Percentiles rank a stretch among this genome's conserved stretches.
phyloP scores from a whole-genome alignment of 2,797 vertebrate genomes.

The Buphagus erythrorhynchus region DNA sequence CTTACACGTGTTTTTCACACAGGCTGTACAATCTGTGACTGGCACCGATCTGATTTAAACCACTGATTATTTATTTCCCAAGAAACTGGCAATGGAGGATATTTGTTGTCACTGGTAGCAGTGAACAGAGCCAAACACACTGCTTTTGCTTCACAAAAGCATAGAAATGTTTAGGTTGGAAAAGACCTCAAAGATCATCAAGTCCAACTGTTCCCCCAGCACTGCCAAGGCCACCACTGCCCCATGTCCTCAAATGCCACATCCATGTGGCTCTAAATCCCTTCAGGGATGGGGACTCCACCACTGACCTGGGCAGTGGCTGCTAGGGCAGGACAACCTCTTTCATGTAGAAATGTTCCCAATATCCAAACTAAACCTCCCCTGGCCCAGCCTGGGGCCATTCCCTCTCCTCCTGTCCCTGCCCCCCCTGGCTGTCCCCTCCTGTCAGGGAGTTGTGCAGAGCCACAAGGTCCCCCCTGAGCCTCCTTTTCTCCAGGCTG shows the following conservation, averaged over 20 bases:
- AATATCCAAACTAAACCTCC: rapidly evolving
- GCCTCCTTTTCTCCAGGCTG: not conserved
- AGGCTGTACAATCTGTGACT: not conserved
- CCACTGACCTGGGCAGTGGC: not conserved
- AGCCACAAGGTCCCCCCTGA: not conserved
- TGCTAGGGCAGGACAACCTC: not conserved
- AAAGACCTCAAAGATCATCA: not conserved
- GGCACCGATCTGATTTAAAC: not conserved
- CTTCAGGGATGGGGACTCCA: not conserved
- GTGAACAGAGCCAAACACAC: not conserved
- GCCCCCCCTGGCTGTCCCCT: not conserved
- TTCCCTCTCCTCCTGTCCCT: not conserved
- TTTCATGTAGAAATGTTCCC: not conserved
- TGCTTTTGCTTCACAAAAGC: not conserved
- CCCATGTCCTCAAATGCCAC: not conserved
- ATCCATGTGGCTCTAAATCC: rapidly evolving
- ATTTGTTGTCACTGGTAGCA: not conserved
- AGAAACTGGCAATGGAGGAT: not conserved
- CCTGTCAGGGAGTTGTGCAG: not conserved
- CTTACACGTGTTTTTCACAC: not conserved
- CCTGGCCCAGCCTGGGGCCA: rapidly evolving
- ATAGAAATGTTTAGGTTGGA: not conserved
- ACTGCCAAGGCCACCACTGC: not conserved
- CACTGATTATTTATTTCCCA: not conserved
- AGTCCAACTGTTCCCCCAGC: not conserved